Evolutionary conservation across 1,140 invertebrate species (phyloP), one percentile per base, ranked within the genome.

Genomic region (Pachypeltis micranthus): DNA sequence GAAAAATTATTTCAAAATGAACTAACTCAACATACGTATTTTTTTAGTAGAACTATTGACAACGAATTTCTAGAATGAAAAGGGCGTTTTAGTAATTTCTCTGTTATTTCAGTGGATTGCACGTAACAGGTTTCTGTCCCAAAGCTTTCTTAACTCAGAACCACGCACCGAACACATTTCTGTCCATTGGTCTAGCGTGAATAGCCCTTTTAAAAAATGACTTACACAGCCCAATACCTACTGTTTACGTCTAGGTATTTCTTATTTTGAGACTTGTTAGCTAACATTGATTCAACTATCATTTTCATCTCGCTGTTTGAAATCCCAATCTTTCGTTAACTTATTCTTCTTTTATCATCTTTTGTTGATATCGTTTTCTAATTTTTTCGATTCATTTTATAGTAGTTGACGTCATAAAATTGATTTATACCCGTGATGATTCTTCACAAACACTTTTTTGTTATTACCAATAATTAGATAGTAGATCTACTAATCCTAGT

Each of bases 401-500:
- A 4, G 47, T 51, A 51, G 47, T 21, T 51, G 47, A 21, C 4
- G 23, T 51, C 47, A 51, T 21, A 16, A 51, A 51, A 10, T 21
- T 21, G 21, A 51, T 51, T 21, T 51, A 51, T 21, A 51, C 12
- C 3, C 12, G 4, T 51, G 47, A 51, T 16, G 4, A 21, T 51
- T 51, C 47, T 57, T 57, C 16, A 21, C 23, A 28, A 57, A 12
- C 16, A 7, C 23, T 21, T 57, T 57, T 57, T 57, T 57, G 23
- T 57, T 57, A 57, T 14, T 57, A 26, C 19, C 27, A 23, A 14
- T 57, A 57, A 63, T 63, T 63, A 63, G 62, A 57, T 59, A 55
- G 62, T 63, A 55, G 62, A 26, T 44, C 56, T 63, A 60, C 26
- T 59, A 26, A 60, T 60, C 28, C 44, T 63, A 63, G 54, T 56